A percentile compares a stretch with the other conserved stretches of the same genome.
phyloP scores from a whole-genome alignment of 2,113 vertebrate species.

The Phyllostomus hastatus region DNA sequence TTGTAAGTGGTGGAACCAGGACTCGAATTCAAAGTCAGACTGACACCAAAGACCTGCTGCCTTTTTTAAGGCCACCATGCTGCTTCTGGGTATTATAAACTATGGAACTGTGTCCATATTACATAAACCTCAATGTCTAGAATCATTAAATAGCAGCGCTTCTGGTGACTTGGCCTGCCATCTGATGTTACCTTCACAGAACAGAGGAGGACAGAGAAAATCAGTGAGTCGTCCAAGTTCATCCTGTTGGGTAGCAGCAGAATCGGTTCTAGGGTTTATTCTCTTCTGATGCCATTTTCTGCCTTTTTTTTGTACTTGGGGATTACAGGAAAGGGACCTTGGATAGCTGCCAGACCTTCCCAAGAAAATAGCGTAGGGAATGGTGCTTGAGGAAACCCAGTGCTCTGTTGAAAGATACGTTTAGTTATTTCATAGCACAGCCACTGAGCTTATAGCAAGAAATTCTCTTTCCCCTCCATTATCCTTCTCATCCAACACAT shows the following conservation, averaged over 20 bases:
- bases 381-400: not conserved
- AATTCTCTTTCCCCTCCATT: not conserved
- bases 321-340: not conserved
- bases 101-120: not conserved
- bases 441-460: not conserved
- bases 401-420: not conserved
- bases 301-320: not conserved
- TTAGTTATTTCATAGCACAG: not conserved
- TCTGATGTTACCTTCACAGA: not conserved
- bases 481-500: not conserved
- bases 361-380: not conserved
- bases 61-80: rapidly evolving
- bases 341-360: not conserved
- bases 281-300: not conserved
- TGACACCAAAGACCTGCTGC: not conserved
- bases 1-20: not conserved
- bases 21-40: not conserved
- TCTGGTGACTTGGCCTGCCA: not conserved
- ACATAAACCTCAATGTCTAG: not conserved
- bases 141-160: not conserved
- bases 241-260: not conserved
- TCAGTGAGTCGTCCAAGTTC: not conserved
- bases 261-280: not conserved
- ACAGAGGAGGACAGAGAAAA: not conserved
- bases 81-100: not conserved